Evolutionary conservation across 2,888 invertebrate species (phyloP).

Genomic region (Limenitis camilla): DNA sequence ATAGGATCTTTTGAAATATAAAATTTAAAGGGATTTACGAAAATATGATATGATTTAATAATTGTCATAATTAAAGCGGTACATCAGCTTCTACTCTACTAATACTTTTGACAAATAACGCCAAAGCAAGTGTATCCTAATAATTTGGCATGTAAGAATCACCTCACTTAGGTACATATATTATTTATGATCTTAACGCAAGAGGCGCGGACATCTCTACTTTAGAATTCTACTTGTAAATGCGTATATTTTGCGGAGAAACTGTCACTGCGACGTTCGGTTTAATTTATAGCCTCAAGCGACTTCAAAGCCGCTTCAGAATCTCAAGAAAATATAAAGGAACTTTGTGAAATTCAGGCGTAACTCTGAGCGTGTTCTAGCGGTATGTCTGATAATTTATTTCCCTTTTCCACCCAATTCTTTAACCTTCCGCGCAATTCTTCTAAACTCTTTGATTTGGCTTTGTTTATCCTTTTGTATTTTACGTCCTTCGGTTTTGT

Average conservation of each 20-base stretch:
- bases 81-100: conserved; percentile 9
- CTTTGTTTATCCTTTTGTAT: conserved; percentile 92
- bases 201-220: not conserved
- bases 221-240: conserved; percentile 13
- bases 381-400: conserved; percentile 78
- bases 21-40: not conserved
- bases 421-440: conserved; percentile 87
- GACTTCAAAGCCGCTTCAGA: conserved; percentile 6
- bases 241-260: conserved; percentile 10
- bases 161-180: conserved; percentile 16
- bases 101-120: conserved; percentile 15
- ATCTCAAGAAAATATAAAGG: conserved; percentile 21
- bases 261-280: conserved; percentile 3
- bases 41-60: conserved; percentile 6
- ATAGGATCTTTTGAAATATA: not conserved
- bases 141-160: conserved; percentile 21
- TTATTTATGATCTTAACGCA: not conserved
- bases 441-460: conserved; percentile 91
- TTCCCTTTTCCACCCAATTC: conserved; percentile 90
- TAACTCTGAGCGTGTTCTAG: conserved; percentile 80
- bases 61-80: conserved; percentile 8
- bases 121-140: conserved; percentile 13
- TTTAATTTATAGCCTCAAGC: conserved; percentile 8
- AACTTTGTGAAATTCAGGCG: conserved; percentile 64
- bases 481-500: conserved; percentile 94